Base-by-base conservation (phyloP, 2,797 vertebrate genomes). In the Girardinus metallicus region DNA sequence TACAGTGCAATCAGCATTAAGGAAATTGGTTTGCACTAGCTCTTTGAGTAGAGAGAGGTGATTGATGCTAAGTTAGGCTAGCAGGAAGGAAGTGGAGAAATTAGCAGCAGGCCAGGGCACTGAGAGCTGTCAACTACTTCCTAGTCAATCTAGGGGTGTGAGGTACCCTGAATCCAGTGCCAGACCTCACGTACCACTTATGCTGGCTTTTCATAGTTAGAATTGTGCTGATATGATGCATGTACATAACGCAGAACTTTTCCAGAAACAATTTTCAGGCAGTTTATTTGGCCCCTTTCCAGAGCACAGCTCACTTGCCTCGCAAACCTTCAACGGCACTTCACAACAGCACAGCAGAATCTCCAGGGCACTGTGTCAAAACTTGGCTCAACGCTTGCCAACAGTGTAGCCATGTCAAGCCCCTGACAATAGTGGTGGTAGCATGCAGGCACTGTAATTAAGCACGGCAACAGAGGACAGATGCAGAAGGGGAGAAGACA, bases 81-180 rank as follows among this genome's bases (percentile, higher is more conserved):
- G 93, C 88, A 93, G 94, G 95, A 95, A 96, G 95, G 95, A 96
- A 94, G 91, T 91, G 83, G 86, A 92, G 92, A 94, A 94, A 93
- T 95, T 92, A 93, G 87, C 83, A 7, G 90, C 89, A 86, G 86
- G 90, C 91, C 92, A 87, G 92, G 92, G 88, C 93, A 94, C 90
- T 78, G 88, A 87, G 86, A 95, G 91, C 95, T 94, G 94, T 95
- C 94, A 95, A 96, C 90, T 95, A 95, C 95, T 96, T 96, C 95
- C 96, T 95, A 95, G 88, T 95, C 85, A 89, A 83, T 89, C 86
- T 88, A 29, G 87, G 88, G 93, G 95, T 95, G 95, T 95, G 94
- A 96, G 95, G 94, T 94, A 73, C 44, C 49, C 89, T 92, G 87
- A 72, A 44, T 82, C 78, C 74, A 60, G 73, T 91, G 88, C 93